Conservation (phyloP, 2,797 vertebrate genomes). For the Ataeniobius toweri region DNA sequence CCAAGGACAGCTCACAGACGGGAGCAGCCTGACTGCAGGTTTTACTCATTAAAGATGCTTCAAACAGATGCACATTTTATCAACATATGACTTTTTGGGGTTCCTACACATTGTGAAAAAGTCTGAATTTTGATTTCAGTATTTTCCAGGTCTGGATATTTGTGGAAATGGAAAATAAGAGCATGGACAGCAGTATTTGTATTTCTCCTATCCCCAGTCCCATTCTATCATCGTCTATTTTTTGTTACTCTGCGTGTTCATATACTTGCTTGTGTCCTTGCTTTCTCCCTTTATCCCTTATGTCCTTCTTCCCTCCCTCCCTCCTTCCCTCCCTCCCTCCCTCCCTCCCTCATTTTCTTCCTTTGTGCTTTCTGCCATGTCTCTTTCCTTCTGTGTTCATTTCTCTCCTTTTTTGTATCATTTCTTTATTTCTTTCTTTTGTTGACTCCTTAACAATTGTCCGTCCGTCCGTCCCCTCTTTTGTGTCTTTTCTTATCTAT, state of each 20-base stretch:
- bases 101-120: background rate
- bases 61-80: conserved; percentile 24
- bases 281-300: background rate
- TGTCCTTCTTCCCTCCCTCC: background rate
- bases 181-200: background rate
- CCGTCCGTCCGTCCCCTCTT: background rate
- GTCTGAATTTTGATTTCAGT: background rate
- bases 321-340: background rate
- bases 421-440: background rate
- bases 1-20: conserved; percentile 44
- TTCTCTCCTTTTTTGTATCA: background rate
- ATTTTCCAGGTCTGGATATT: background rate
- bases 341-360: background rate
- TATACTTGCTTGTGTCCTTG: background rate
- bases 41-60: conserved; percentile 24
- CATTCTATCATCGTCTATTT: background rate
- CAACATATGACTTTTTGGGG: conserved; percentile 23
- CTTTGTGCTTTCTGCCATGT: background rate
- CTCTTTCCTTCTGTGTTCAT: background rate
- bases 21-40: conserved; percentile 16
- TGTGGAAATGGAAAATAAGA: background rate
- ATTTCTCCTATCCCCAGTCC: background rate
- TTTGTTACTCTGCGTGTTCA: background rate
- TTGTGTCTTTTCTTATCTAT: background rate
- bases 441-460: background rate